Evolutionary conservation across 2,113 vertebrate species (phyloP), one percentile per base, ranked within the genome.

Genomic region (Myotis brandtii): DNA sequence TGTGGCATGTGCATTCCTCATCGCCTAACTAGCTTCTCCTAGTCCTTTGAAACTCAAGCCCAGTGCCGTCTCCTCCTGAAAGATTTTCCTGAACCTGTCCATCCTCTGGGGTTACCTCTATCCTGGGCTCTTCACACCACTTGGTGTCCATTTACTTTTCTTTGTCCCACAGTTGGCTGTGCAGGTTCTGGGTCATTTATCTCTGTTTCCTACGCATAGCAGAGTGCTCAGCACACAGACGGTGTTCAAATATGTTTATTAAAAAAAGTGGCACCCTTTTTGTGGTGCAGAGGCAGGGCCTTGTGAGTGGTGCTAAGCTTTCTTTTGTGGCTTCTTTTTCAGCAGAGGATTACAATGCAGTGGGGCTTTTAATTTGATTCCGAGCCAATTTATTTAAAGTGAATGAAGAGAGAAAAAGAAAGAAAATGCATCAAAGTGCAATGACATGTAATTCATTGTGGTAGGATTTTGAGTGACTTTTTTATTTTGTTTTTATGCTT

Each of bases 361-460:
- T 5, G 10, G 48, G 48, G 32, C 9, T 86, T 94, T 86, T 77
- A 43, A 69, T 69, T 82, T 23, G 16, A 64, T 34, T 50, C 25
- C 17, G 40, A 92, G 21, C 10, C 18, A 76, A 7, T 93, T 79
- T 69, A 86, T 69, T 82, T 72, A 48, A 93, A 86, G 82, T 66
- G 84, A 75, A 50, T 34, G 32, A 70, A 77, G 52, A 89, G 48
- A 73, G 59, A 18, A 32, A 66, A 75, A 66, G 7, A 40, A 79
- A 82, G 34, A 79, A 89, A 96, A 81, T 54, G 27, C 21, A 75
- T 89, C 12, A n/a, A 82, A 85, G 73, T 81, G 32, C 8, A 77
- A 54, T 72, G 50, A 27, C 23, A 56, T 86, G 27, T 6, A 64
- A 73, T 46, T 94, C 0, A 1, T 40, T 20, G 43, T 86, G 10